phyloP scores from a whole-genome alignment of 2,113 vertebrate species.

The Erythrocercus mccallii region DNA sequence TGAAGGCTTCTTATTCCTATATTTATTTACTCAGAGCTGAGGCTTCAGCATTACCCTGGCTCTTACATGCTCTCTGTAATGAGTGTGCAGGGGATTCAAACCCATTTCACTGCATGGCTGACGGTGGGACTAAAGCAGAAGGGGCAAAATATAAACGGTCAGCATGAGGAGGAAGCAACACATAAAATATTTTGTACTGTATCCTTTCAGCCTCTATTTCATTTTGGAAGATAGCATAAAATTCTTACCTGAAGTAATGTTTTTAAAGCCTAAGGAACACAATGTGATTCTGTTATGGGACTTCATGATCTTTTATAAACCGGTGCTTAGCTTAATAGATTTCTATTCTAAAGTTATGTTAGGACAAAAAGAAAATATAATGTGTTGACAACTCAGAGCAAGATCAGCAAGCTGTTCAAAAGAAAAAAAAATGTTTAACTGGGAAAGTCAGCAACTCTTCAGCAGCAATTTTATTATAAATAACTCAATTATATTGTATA shows the following conservation, averaged over 20 bases:
- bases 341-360: neutral
- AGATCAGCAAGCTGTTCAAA: neutral
- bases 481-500: neutral
- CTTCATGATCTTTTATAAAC: neutral
- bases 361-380: neutral
- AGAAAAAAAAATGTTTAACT: neutral
- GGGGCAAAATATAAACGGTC: neutral
- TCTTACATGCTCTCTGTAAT: neutral
- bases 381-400: neutral
- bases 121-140: neutral
- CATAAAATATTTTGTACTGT: accelerated
- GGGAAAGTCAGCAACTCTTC: neutral
- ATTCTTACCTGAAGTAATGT: neutral
- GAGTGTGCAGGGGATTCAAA: neutral
- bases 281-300: neutral
- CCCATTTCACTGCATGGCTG: neutral
- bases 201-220: neutral
- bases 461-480: neutral
- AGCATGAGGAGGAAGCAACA: neutral
- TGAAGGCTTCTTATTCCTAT: neutral
- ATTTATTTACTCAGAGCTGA: neutral
- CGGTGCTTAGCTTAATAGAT: neutral
- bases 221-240: neutral
- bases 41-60: neutral
- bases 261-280: neutral